A percentile compares a stretch with the other conserved stretches of the same genome.
phyloP scores from a whole-genome alignment of 2,888 invertebrate genomes.

The Ochropleura leucogaster region DNA sequence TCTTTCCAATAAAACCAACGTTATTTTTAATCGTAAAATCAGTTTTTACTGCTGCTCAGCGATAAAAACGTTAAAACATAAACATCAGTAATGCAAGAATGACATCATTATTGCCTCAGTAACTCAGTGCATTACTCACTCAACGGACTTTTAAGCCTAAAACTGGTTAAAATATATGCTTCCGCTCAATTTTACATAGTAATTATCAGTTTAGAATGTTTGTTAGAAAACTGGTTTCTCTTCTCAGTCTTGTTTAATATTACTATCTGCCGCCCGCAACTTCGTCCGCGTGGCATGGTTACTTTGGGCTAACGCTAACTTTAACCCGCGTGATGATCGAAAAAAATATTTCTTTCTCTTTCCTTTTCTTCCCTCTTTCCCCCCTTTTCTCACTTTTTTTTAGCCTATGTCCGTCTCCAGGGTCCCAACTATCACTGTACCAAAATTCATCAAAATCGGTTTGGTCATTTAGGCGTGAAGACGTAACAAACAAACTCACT shows the following conservation, averaged over 20 bases:
- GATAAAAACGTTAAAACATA: constrained; percentile 42
- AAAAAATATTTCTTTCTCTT: too few species aligned
- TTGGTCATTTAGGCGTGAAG: too few species aligned
- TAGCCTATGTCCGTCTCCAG: too few species aligned
- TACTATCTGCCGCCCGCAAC: too few species aligned
- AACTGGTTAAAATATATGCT: constrained; percentile 20
- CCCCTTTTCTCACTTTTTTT: too few species aligned
- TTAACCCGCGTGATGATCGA: too few species aligned
- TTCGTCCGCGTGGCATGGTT: too few species aligned
- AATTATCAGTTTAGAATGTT: constrained; percentile 19
- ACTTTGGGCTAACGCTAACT: too few species aligned
- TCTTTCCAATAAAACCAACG: neutral
- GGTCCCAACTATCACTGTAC: too few species aligned
- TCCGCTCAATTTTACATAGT: constrained; percentile 14
- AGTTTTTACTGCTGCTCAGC: neutral
- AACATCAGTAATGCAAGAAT: constrained; percentile 36
- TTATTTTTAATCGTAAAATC: constrained; percentile 35
- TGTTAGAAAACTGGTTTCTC: neutral
- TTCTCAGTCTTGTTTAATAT: neutral
- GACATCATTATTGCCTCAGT: constrained; percentile 40
- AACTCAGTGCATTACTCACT: constrained; percentile 28
- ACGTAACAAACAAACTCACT: too few species aligned
- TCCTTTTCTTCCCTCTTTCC: too few species aligned
- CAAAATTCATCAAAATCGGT: too few species aligned
- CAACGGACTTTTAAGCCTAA: constrained; percentile 9